A percentile compares a stretch with the other conserved stretches of the same genome.
Conservation (phyloP, 2,113 vertebrate species). For the Atrichornis clamosus region DNA sequence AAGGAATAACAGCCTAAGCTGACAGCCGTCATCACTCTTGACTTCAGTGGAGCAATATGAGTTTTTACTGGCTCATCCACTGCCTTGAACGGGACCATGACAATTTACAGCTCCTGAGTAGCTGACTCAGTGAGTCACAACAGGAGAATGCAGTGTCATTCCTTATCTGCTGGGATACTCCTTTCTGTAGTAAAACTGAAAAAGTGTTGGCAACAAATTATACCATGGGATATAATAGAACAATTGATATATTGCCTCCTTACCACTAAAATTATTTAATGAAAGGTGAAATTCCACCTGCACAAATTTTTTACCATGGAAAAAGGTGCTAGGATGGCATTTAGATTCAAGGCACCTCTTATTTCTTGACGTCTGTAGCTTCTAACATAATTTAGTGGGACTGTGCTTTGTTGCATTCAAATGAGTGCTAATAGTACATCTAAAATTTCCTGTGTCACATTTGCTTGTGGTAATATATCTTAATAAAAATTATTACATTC, state of each 20-base stretch:
- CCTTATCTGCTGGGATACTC: neutral
- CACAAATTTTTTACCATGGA: neutral
- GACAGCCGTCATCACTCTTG: neutral
- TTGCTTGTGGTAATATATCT: neutral
- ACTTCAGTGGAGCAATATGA: neutral
- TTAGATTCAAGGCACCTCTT: neutral
- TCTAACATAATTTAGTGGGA: neutral
- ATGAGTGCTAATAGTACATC: neutral
- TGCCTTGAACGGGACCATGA: neutral
- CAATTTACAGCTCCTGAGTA: neutral
- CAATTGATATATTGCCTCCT: neutral
- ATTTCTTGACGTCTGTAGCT: neutral
- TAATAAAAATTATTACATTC: neutral
- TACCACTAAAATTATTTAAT: neutral
- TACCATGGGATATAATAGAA: neutral
- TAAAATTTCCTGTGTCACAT: neutral
- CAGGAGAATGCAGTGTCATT: neutral
- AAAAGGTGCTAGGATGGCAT: neutral
- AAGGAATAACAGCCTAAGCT: neutral
- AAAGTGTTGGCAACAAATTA: neutral
- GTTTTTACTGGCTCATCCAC: neutral
- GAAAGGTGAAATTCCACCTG: neutral
- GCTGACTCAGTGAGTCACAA: neutral
- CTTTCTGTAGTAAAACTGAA: neutral
- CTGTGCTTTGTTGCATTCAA: neutral